These are phyloP conservation scores for Triplophysa rosa DNA, from an alignment of 2,113 vertebrate species.

Conservation along the genomic window DNA sequence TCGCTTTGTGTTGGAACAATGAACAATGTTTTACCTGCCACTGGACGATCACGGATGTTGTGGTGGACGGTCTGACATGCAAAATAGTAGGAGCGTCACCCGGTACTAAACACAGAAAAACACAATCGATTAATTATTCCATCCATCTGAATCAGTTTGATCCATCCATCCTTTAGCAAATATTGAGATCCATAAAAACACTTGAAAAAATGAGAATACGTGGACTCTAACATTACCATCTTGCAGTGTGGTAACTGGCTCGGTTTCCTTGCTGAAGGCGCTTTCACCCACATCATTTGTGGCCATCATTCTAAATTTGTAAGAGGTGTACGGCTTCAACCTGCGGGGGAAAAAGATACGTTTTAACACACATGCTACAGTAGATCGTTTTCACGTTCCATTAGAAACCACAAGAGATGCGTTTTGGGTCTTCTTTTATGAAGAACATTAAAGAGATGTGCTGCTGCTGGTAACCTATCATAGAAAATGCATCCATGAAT, in stretches of 20 bases:
- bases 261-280: slow-evolving; percentile 83
- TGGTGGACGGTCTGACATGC: slow-evolving; percentile 86
- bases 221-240: slow-evolving; percentile 81
- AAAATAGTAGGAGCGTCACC: slow-evolving; percentile 86
- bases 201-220: neutral
- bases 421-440: neutral
- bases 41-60: slow-evolving; percentile 91
- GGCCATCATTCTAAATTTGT: slow-evolving; percentile 89
- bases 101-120: slow-evolving; percentile 76
- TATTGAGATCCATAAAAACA: slow-evolving; percentile 15
- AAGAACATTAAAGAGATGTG: neutral
- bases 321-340: slow-evolving; percentile 91
- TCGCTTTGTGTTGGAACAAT: too few species aligned
- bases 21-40: slow-evolving; percentile 84
- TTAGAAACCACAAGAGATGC: neutral
- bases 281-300: slow-evolving; percentile 96
- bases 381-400: neutral
- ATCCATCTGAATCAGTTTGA: neutral
- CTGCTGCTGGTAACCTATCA: neutral
- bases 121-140: neutral
- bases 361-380: neutral
- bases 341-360: slow-evolving; percentile 62
- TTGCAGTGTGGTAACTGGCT: slow-evolving; percentile 90
- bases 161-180: slow-evolving; percentile 1
- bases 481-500: neutral